Evolutionary conservation across 2,113 vertebrate genomes (phyloP), one percentile per base, ranked within the genome.

Genomic region (Mormyrus iriodes): DNA sequence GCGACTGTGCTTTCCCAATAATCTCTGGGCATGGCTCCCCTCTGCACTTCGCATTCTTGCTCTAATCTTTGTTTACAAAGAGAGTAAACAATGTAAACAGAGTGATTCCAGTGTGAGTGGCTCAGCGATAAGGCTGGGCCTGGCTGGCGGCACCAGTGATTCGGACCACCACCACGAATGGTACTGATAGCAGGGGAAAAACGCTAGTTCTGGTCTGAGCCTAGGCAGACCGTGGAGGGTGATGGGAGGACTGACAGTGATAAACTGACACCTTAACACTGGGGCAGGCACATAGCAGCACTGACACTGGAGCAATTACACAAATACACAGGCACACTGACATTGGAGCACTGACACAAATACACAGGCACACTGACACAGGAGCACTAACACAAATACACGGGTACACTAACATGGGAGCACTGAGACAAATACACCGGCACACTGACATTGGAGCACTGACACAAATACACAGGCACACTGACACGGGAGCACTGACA

Each of bases 31-130:
- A 90, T 93, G 93, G 93, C 94, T 91, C 90, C 91, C 94, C 93
- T 92, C 93, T 88, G 91, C 88, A 90, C 93, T 89, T 95, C 94
- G 96, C 94, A 93, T 95, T 95, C 96, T 95, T 94, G 84, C 93
- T 95, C 95, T 97, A 97, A 97, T 97, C 97, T 97, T 96, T 97
- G 97, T 98, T 98, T 98, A 97, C 94, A 96, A 93, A 94, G 94
- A 94, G 94, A 95, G 93, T 95, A 97, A 97, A 97, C 96, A 96
- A 95, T 96, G 94, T 94, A 95, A 95, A 95, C 94, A 94, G 95
- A 94, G 94, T 94, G 92, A 94, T 94, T 96, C 95, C 94, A 94
- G 93, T 92, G 93, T 90, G 92, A 95, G 95, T 91, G 92, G 91
- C 91, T 96, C 93, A 93, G 93, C 49, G 96, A 97, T 97, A 97